Evolutionary conservation across 2,888 invertebrate species (phyloP).

Genomic region (Cephus nigrinus): DNA sequence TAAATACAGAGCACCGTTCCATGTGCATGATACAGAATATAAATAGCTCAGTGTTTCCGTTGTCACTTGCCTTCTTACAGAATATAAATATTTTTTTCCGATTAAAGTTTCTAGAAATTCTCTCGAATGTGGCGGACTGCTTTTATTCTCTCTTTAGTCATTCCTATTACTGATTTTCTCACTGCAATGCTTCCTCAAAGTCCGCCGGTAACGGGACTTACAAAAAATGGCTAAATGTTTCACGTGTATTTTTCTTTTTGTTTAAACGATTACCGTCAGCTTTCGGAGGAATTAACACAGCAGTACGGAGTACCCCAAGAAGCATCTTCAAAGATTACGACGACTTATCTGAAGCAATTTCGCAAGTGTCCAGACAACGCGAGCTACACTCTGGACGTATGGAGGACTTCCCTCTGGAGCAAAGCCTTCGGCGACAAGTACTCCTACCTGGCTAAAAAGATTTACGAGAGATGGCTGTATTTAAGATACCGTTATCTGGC

Average conservation of each 20-base stretch:
- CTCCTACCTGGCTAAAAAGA: slow-evolving; percentile 76
- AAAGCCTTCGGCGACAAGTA: slow-evolving; percentile 81
- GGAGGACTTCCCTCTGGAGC: slow-evolving; percentile 83
- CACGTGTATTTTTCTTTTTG: slow-evolving; percentile 20
- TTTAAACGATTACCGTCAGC: slow-evolving; percentile 57
- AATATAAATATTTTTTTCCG: not conserved
- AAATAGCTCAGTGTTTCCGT: not conserved
- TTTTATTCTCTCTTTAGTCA: not conserved
- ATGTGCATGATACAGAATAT: not conserved
- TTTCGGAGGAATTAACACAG: slow-evolving; percentile 71
- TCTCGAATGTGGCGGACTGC: not conserved
- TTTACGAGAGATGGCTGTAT: slow-evolving; percentile 83
- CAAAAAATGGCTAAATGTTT: not conserved
- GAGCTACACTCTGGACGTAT: slow-evolving; percentile 77
- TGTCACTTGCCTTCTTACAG: not conserved
- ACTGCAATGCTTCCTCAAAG: not conserved
- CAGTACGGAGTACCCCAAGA: slow-evolving; percentile 77
- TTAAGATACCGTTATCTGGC: slow-evolving; percentile 82
- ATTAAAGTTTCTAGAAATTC: not conserved
- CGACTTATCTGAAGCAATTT: slow-evolving; percentile 79
- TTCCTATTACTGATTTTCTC: not conserved
- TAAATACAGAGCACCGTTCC: not conserved
- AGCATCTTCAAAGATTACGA: slow-evolving; percentile 74
- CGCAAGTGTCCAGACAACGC: slow-evolving; percentile 85
- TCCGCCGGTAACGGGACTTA: not conserved